Evolutionary conservation across 2,888 invertebrate species (phyloP).

Genomic region (Sceliomorpha sp.): DNA sequence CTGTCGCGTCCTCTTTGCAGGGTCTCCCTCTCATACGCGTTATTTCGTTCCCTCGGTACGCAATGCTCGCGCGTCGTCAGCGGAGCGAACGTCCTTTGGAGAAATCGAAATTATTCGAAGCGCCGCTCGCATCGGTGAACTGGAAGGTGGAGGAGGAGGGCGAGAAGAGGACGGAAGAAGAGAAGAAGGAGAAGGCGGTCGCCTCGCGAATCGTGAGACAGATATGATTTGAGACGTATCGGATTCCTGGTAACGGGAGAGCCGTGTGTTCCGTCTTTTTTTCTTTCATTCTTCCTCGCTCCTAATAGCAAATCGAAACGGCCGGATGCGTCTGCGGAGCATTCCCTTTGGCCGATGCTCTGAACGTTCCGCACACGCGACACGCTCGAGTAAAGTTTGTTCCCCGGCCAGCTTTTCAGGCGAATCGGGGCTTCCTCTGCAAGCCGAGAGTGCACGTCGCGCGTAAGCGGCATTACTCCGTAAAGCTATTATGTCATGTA

Average conservation of each 20-base stretch:
- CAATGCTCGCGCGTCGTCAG: too few species aligned
- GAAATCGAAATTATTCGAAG: too few species aligned
- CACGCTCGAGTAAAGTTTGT: constrained; percentile 39
- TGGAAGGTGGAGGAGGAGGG: too few species aligned
- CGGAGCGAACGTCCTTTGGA: too few species aligned
- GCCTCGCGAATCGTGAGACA: constrained; percentile 42
- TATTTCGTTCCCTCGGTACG: too few species aligned
- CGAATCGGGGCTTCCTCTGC: constrained; percentile 16
- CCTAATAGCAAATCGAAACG: constrained; percentile 41
- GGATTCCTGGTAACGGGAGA: constrained; percentile 55
- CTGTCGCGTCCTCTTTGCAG: too few species aligned
- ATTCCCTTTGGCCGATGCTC: constrained; percentile 42
- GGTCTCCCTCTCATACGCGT: too few species aligned
- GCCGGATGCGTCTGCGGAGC: constrained; percentile 37
- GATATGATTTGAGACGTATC: constrained; percentile 50
- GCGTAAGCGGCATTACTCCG: neutral
- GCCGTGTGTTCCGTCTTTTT: constrained; percentile 53
- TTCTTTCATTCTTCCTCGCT: too few species aligned
- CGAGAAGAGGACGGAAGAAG: too few species aligned
- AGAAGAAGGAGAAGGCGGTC: too few species aligned
- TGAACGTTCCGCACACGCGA: constrained; percentile 34
- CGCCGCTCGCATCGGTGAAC: too few species aligned
- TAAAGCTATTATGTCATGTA: constrained; percentile 32
- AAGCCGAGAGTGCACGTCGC: neutral
- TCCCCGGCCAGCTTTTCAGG: constrained; percentile 3